phyloP scores from a whole-genome alignment of 1,140 invertebrate genomes.

The Acromyrmex echinatior region DNA sequence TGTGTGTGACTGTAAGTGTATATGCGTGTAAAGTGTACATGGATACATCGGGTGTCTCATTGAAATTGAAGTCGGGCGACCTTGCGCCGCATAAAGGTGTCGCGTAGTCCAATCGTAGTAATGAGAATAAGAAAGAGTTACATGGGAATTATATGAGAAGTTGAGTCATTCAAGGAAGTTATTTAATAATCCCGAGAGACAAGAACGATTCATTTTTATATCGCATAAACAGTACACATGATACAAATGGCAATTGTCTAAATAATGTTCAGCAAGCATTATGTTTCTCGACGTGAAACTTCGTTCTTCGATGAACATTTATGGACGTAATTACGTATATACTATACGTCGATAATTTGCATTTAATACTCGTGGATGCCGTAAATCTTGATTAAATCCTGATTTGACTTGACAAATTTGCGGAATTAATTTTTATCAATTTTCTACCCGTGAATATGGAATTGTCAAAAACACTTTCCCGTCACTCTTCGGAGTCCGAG shows the following conservation, averaged over 20 bases:
- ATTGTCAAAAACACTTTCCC: background rate
- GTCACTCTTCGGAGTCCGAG: background rate
- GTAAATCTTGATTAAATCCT: background rate
- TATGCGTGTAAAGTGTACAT: background rate
- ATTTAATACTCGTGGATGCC: background rate
- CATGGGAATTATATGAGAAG: background rate
- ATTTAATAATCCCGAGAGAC: background rate
- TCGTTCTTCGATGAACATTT: conserved; percentile 2
- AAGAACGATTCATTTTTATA: background rate
- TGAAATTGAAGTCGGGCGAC: conserved; percentile 53
- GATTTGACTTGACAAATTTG: background rate
- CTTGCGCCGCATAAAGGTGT: conserved; percentile 41
- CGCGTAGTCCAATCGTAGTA: conserved; percentile 20
- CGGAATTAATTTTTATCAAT: conserved; percentile 18
- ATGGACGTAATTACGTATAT: background rate
- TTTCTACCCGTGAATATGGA: background rate
- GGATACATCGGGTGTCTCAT: conserved; percentile 32
- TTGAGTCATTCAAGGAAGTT: conserved; percentile 51
- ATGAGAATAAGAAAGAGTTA: conserved; percentile 29
- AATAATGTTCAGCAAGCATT: background rate
- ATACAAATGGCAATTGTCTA: conserved; percentile 4
- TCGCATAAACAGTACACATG: background rate
- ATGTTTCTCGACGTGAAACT: background rate
- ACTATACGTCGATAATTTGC: background rate
- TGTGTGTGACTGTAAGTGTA: background rate